These are phyloP conservation scores for Hololepta plana DNA, from an alignment of 2,888 invertebrate species.

Conservation along the genomic window DNA sequence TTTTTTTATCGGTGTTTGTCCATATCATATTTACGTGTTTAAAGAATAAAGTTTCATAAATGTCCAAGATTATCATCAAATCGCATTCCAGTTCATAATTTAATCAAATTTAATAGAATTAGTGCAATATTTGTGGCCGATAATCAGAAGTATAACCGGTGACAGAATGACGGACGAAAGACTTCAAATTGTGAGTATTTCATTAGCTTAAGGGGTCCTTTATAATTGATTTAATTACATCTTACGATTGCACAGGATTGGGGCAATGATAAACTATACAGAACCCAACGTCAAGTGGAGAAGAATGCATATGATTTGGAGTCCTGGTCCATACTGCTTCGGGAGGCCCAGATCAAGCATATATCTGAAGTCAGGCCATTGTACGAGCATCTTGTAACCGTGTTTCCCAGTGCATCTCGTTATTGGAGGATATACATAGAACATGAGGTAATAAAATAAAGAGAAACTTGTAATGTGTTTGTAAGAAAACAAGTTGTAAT, in stretches of 20 bases:
- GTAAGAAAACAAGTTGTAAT: constrained; percentile 6
- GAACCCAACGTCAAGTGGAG: constrained; percentile 73
- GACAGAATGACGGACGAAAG: constrained; percentile 10
- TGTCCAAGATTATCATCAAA: no score
- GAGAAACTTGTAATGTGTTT: constrained; percentile 1
- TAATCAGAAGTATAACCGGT: no score
- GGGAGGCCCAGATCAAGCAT: constrained; percentile 78
- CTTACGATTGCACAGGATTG: no score
- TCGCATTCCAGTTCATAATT: no score
- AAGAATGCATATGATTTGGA: constrained; percentile 87
- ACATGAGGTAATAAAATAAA: constrained; percentile 83
- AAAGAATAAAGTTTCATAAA: no score
- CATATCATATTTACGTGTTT: no score
- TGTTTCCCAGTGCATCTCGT: constrained; percentile 91
- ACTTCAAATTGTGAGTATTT: constrained; percentile 11
- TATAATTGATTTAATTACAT: no score
- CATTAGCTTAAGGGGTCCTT: no score
- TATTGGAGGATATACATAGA: constrained; percentile 99
- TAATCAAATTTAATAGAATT: no score
- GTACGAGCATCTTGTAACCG: constrained; percentile 85
- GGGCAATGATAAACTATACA: constrained; percentile 69
- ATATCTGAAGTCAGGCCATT: constrained; percentile 80
- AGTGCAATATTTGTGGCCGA: no score
- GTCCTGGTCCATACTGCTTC: constrained; percentile 89
- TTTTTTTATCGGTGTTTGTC: no score